Base-by-base conservation (phyloP, 2,888 invertebrate genomes). In the Nemotelus nigrinus region DNA sequence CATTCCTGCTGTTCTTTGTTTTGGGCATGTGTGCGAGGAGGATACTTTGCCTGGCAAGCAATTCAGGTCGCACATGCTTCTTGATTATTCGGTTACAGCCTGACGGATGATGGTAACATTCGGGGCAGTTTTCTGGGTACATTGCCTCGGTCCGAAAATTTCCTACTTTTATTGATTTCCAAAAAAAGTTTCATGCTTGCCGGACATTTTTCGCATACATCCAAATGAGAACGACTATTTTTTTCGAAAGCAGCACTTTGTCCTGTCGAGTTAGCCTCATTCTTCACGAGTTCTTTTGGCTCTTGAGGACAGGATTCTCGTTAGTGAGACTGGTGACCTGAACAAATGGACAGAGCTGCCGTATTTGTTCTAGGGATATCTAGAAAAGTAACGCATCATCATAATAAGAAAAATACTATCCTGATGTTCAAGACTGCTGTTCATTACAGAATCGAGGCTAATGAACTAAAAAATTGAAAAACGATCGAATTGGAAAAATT, bases 121-220 rank as follows among this genome's bases (percentile, higher is more conserved):
- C 25, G 58, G 4, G n/a, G 8, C 60, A 60, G 60, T 7, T 7
- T 4, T 25, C 60, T 41, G 25, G 39, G 41, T 3, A 39, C 60
- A n/a, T 25, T 39, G 41, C 3, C n/a, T 7, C 25, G 3, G 5
- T 39, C 39, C 53, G n/a, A 70, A 6, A n/a, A 10, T 70, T 70
- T 70, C 2, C 55, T n/a, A n/a, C 39, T 7, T 53, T 70, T 70
- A 70, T 70, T 70, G 70, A 70, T 70, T 70, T 70, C 50, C 70
- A 7, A 2, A 41, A 25, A n/a, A 25, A 60, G 39, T 60, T 60
- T 60, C 39, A n/a, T 60, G 47, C 43, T 45, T n/a, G 70, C 55
- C 55, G 70, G 70, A 70, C 70, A 55, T 70, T 55, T 43, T 43
- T 70, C 47, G 43, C 70, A 53, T 41, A 70, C 70, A 39, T 50